Percentiles rank a stretch among this genome's conserved stretches.
These are phyloP conservation scores for Drosophila sulfurigaster DNA, from an alignment of 1,140 invertebrate species.

Conservation along the genomic window DNA sequence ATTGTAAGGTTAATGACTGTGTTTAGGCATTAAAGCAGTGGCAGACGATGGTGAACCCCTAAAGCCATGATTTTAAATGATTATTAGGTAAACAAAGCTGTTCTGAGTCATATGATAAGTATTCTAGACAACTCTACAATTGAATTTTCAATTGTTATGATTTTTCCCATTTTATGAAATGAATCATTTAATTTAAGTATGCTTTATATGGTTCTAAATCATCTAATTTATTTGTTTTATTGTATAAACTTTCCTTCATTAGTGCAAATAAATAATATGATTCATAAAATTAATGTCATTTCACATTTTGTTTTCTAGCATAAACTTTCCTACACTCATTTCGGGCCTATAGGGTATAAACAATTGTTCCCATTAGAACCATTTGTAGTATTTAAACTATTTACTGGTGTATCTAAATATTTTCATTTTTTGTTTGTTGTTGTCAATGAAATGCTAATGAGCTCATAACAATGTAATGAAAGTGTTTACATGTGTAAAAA, in stretches of 20 bases:
- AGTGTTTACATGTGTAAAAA: conserved; percentile 61
- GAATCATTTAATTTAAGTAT: background rate
- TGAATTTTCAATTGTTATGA: conserved; percentile 18
- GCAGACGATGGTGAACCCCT: conserved; percentile 48
- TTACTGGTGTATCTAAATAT: conserved; percentile 15
- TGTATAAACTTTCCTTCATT: background rate
- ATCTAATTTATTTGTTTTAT: background rate
- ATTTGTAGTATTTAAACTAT: conserved; percentile 18
- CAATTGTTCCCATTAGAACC: background rate
- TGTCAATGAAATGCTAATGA: conserved; percentile 28
- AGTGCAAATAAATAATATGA: background rate
- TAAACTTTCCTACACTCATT: background rate
- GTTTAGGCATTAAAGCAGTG: conserved; percentile 41
- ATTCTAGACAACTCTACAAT: background rate
- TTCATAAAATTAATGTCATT: background rate
- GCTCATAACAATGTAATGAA: conserved; percentile 40
- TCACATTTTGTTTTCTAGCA: background rate
- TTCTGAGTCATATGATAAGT: conserved; percentile 40
- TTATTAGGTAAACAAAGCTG: conserved; percentile 32
- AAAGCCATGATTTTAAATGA: conserved; percentile 33
- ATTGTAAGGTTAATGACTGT: conserved; percentile 75
- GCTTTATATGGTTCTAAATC: background rate
- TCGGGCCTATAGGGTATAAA: background rate
- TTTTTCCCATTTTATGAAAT: background rate
- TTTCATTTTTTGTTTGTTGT: conserved; percentile 18